Evolutionary conservation across 1,140 invertebrate species (phyloP).

Genomic region (Probaryconus sp.): DNA sequence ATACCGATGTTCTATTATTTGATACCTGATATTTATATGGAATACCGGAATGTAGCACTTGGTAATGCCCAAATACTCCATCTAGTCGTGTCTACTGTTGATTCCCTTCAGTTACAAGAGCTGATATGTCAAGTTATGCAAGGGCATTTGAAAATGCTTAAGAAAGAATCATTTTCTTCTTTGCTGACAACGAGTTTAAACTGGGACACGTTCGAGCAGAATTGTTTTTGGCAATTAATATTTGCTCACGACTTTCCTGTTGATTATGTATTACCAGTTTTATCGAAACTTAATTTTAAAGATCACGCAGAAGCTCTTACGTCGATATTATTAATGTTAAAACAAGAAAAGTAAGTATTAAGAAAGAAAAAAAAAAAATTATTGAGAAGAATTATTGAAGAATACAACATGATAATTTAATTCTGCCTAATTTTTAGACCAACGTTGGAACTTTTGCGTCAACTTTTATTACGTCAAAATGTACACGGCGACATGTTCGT

Average conservation of each 20-base stretch:
- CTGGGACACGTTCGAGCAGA: constrained; percentile 98
- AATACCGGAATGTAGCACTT: constrained; percentile 91
- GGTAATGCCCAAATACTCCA: constrained; percentile 92
- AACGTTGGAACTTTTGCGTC: constrained; percentile 89
- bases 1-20: constrained; percentile 92
- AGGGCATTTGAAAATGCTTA: constrained; percentile 90
- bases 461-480: constrained; percentile 88
- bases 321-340: constrained; percentile 92
- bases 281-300: constrained; percentile 92
- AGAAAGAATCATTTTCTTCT: constrained; percentile 84
- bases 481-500: constrained; percentile 88
- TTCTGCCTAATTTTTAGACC: constrained; percentile 80
- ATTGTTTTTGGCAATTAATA: constrained; percentile 96
- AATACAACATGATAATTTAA: constrained; percentile 21
- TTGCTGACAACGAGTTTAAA: constrained; percentile 89
- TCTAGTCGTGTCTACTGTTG: constrained; percentile 91
- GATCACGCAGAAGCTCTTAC: constrained; percentile 95
- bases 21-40: constrained; percentile 93
- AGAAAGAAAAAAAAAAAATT: constrained; percentile 13
- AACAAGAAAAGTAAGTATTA: constrained; percentile 88
- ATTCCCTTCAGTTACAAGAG: constrained; percentile 92
- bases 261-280: constrained; percentile 91
- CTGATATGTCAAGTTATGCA: constrained; percentile 94
- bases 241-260: constrained; percentile 94
- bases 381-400: constrained; percentile 21